These are phyloP conservation scores for Hippopotamyrus pictus DNA, from an alignment of 2,797 vertebrate genomes.

Conservation along the genomic window DNA sequence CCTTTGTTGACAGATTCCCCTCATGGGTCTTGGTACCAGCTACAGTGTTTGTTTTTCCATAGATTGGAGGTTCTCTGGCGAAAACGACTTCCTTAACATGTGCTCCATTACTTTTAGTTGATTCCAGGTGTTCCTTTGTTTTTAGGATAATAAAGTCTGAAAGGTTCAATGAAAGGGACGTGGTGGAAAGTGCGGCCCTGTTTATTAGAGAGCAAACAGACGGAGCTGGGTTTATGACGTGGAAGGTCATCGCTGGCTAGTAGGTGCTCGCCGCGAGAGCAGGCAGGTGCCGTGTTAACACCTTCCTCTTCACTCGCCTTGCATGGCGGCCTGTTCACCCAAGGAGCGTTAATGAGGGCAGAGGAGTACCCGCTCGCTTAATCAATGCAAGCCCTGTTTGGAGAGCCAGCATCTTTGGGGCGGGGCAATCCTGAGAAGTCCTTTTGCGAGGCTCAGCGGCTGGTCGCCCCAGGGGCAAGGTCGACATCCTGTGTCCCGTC, in stretches of 20 bases:
- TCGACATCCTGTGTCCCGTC: neutral
- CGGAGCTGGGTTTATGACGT: constrained; percentile 69
- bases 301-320: constrained; percentile 65
- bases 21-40: neutral
- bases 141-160: constrained; percentile 64
- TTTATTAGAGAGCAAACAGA: constrained; percentile 76
- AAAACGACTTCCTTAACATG: constrained; percentile 9
- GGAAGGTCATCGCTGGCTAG: constrained; percentile 79
- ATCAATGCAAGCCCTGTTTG: constrained; percentile 63
- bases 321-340: constrained; percentile 65
- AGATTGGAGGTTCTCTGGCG: constrained; percentile 7
- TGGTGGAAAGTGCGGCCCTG: constrained; percentile 44
- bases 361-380: constrained; percentile 54
- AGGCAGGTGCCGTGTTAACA: constrained; percentile 77
- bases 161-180: constrained; percentile 48
- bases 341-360: constrained; percentile 65
- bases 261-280: constrained; percentile 72
- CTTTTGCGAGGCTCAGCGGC: constrained; percentile 5
- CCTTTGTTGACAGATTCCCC: neutral
- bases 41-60: neutral
- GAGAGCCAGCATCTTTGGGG: constrained; percentile 47
- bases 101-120: constrained; percentile 55
- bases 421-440: constrained; percentile 10
- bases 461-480: constrained; percentile 10
- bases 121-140: constrained; percentile 67